Evolutionary conservation across 2,113 vertebrate species (phyloP).

Genomic region (Cavia porcellus): DNA sequence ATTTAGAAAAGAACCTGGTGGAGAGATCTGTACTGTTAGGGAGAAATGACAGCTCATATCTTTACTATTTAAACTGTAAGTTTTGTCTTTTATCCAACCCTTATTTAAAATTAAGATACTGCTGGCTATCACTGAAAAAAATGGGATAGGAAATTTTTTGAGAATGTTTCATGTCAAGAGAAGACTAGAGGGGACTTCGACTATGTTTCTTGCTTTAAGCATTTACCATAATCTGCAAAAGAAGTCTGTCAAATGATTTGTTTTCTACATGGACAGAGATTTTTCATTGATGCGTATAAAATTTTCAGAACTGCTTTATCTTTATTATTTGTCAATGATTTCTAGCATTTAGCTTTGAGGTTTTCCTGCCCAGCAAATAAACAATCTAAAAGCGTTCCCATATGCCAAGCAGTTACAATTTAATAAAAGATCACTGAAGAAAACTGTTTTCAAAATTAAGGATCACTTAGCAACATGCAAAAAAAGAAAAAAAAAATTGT

Average conservation of each 20-base stretch:
- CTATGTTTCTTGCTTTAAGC: not conserved
- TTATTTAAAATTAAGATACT: constrained; percentile 36
- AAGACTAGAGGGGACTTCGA: constrained; percentile 35
- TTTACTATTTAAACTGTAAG: constrained; percentile 18
- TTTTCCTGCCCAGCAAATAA: constrained; percentile 46
- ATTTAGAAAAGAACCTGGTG: constrained; percentile 10
- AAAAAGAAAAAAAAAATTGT: not conserved
- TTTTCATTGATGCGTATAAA: constrained; percentile 57
- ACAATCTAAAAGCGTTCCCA: constrained; percentile 12
- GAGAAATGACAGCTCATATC: not conserved
- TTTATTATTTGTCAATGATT: constrained; percentile 59
- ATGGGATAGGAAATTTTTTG: not conserved
- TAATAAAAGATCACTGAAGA: constrained; percentile 37
- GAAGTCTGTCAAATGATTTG: constrained; percentile 42
- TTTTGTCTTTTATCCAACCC: not conserved
- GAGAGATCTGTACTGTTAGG: not conserved
- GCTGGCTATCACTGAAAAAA: not conserved
- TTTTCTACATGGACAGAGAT: not conserved
- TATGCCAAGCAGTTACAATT: not conserved
- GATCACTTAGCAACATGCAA: not conserved
- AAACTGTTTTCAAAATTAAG: constrained; percentile 48
- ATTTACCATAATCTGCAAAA: not conserved
- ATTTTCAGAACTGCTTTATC: constrained; percentile 62
- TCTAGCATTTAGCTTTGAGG: constrained; percentile 49
- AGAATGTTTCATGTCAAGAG: constrained; percentile 44